Evolutionary conservation across 2,113 vertebrate species (phyloP).

Genomic region (Sphyrna mokarran): DNA sequence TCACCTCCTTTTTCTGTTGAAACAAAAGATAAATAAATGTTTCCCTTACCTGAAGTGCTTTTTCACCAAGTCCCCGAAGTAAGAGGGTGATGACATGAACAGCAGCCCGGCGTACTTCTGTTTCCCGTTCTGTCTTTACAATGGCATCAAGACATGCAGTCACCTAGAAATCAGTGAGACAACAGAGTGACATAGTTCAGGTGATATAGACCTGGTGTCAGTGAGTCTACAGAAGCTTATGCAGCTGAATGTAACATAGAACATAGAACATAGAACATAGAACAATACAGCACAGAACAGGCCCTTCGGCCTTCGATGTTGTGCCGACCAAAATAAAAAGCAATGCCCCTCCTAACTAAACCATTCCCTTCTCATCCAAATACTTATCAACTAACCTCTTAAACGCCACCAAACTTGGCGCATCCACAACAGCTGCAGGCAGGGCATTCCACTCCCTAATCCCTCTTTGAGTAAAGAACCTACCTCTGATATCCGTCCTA

Average conservation of each 20-base stretch:
- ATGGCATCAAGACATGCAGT: slow-evolving; percentile 62
- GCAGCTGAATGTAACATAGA: neutral
- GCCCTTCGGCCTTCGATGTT: too few species aligned
- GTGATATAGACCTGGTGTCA: slow-evolving; percentile 36
- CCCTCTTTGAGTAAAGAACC: too few species aligned
- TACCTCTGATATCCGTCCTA: too few species aligned
- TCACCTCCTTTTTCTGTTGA: slow-evolving; percentile 3
- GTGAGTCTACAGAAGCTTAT: slow-evolving; percentile 37
- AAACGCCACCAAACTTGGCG: too few species aligned
- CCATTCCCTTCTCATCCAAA: too few species aligned
- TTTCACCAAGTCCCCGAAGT: slow-evolving; percentile 77
- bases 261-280: too few species aligned
- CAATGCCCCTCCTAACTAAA: too few species aligned
- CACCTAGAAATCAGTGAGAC: slow-evolving; percentile 47
- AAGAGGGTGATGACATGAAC: slow-evolving; percentile 77
- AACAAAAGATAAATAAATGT: neutral
- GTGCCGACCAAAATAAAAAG: too few species aligned
- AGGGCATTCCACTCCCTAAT: too few species aligned
- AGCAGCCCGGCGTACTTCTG: slow-evolving; percentile 78
- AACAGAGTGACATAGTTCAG: neutral
- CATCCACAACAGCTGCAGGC: too few species aligned
- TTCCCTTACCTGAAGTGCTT: slow-evolving; percentile 71
- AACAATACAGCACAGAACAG: too few species aligned
- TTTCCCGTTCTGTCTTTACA: slow-evolving; percentile 71
- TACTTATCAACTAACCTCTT: too few species aligned